phyloP scores from a whole-genome alignment of 2,797 vertebrate genomes.

The Luscinia megarhynchos region DNA sequence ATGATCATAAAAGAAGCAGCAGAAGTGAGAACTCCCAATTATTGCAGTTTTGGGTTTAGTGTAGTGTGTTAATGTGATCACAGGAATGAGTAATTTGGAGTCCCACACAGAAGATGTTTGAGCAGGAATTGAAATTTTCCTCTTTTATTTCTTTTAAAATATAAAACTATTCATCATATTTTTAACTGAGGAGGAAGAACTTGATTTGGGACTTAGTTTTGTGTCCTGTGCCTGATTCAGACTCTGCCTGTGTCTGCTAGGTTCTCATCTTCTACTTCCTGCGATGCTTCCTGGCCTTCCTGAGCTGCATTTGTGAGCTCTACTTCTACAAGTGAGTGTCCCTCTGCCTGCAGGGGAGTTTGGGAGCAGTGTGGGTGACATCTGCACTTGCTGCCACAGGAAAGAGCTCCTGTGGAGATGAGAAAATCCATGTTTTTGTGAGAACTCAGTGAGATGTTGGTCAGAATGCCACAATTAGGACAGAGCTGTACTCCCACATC shows the following conservation, averaged over 20 bases:
- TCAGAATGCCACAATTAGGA: neutral
- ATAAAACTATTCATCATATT: no score
- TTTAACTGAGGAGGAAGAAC: no score
- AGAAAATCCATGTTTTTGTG: neutral
- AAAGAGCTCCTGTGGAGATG: neutral
- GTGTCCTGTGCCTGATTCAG: neutral
- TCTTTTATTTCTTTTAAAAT: no score
- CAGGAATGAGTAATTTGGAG: no score
- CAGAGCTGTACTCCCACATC: neutral
- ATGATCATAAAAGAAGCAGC: no score
- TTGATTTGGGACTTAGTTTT: no score
- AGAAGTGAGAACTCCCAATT: no score
- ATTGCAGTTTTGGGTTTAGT: no score
- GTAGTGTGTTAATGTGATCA: no score
- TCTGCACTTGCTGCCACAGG: neutral
- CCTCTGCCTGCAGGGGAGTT: neutral
- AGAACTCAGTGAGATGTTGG: neutral
- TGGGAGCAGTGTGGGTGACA: neutral
- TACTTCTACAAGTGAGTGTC: conserved; percentile 98
- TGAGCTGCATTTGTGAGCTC: conserved; percentile 96
- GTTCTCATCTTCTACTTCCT: conserved; percentile 98
- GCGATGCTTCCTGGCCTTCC: conserved; percentile 94
- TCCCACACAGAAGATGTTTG: no score
- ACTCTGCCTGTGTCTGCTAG: conserved; percentile 73
- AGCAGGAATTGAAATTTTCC: no score